A percentile compares a stretch with the other conserved stretches of the same genome.
phyloP scores from a whole-genome alignment of 2,797 vertebrate species.

The Sebastes goodei region DNA sequence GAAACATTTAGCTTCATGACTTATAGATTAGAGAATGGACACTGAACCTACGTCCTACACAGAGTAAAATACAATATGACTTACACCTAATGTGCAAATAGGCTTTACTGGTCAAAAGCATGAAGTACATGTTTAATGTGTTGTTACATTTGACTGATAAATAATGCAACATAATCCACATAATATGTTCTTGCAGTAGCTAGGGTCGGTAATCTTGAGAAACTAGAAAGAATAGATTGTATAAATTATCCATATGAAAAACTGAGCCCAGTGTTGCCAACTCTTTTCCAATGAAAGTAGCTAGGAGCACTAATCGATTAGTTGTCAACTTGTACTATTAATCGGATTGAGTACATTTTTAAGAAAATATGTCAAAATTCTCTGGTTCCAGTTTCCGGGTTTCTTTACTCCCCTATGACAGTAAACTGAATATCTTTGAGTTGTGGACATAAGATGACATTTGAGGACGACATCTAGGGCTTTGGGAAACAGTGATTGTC shows the following conservation, averaged over 20 bases:
- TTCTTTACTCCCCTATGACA: too few species aligned
- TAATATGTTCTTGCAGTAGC: constrained; percentile 8
- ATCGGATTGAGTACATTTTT: too few species aligned
- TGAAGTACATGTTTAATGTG: background rate
- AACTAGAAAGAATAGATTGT: background rate
- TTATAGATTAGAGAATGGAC: constrained; percentile 56
- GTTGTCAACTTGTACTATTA: too few species aligned
- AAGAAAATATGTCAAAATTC: too few species aligned
- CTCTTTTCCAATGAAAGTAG: background rate
- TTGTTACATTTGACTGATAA: background rate
- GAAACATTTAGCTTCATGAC: constrained; percentile 60
- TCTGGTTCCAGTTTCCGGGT: too few species aligned
- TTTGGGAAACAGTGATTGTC: too few species aligned
- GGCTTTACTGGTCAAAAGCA: background rate
- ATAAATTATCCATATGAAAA: background rate
- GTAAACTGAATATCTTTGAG: too few species aligned
- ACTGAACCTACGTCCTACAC: background rate
- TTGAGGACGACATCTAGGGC: too few species aligned
- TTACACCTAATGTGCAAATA: background rate
- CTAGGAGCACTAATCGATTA: background rate
- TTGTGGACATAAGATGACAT: too few species aligned
- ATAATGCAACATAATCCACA: constrained; percentile 18
- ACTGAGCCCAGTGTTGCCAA: background rate
- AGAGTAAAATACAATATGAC: constrained; percentile 1
- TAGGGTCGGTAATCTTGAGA: background rate